phyloP scores from a whole-genome alignment of 2,888 invertebrate species.

The Lordiphosa andalusiaca region DNA sequence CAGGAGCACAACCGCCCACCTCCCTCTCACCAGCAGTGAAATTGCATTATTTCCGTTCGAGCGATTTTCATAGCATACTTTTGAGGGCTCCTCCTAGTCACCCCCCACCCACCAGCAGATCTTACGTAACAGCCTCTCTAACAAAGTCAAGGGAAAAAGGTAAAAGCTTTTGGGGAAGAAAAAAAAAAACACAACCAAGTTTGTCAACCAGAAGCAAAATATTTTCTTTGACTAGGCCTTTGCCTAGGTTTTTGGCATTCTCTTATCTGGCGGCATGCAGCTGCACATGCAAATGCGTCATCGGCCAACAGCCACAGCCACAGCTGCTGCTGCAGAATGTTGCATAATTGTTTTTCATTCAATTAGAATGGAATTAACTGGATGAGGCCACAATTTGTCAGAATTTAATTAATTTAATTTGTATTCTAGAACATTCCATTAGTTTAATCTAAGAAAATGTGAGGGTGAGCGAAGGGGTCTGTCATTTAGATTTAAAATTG shows the following conservation, averaged over 20 bases:
- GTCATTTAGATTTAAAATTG: too few species aligned
- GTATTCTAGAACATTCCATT: too few species aligned
- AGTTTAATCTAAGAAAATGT: too few species aligned
- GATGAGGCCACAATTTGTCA: too few species aligned
- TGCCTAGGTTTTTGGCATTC: conserved; percentile 10
- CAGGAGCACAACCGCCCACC: neutral
- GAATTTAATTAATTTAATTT: too few species aligned
- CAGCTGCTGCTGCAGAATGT: neutral
- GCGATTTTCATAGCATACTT: conserved; percentile 54
- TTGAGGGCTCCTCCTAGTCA: conserved; percentile 16
- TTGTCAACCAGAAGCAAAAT: conserved; percentile 17
- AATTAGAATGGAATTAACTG: too few species aligned
- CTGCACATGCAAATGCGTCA: conserved; percentile 34
- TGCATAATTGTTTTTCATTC: too few species aligned
- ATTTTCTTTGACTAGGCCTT: conserved; percentile 14
- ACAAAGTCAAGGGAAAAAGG: conserved; percentile 9
- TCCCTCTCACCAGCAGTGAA: conserved; percentile 17
- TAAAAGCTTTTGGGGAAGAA: neutral
- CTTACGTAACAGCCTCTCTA: conserved; percentile 40
- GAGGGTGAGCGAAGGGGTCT: too few species aligned
- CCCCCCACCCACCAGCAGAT: neutral
- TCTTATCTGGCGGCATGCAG: conserved; percentile 58
- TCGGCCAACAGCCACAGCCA: too few species aligned
- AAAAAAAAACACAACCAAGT: conserved; percentile 25
- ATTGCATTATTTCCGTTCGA: conserved; percentile 57